These are phyloP conservation scores for Phengaris arion DNA, from an alignment of 2,888 invertebrate genomes.

Conservation along the genomic window DNA sequence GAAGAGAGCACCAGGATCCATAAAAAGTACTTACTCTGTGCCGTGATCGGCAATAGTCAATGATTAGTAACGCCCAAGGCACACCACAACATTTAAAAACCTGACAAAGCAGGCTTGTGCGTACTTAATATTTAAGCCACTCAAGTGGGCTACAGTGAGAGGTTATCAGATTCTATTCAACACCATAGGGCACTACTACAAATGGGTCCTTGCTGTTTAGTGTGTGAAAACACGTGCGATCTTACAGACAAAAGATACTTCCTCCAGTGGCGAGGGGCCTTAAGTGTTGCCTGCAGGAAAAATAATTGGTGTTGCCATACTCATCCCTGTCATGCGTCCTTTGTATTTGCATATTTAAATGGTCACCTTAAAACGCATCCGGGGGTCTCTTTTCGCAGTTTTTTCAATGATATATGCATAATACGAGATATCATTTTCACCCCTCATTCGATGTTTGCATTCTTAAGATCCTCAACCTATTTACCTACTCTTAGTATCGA, in stretches of 20 bases:
- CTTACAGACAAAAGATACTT: conserved; percentile 35
- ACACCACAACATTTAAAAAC: not conserved
- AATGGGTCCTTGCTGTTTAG: conserved; percentile 47
- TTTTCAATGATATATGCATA: not conserved
- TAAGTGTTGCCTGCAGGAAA: conserved; percentile 27
- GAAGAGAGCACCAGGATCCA: too few species aligned
- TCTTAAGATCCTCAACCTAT: too few species aligned
- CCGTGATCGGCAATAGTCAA: too few species aligned
- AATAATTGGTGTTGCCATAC: conserved; percentile 23
- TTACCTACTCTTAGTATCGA: too few species aligned
- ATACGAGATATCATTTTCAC: too few species aligned
- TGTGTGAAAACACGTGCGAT: conserved; percentile 41
- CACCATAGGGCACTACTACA: conserved; percentile 49
- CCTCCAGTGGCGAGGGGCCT: conserved; percentile 33
- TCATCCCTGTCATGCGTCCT: conserved; percentile 2
- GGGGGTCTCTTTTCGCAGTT: not conserved
- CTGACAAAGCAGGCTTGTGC: not conserved
- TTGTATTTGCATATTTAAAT: conserved; percentile 9
- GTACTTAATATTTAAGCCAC: conserved; percentile 4
- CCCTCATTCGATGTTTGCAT: too few species aligned
- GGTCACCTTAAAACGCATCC: not conserved
- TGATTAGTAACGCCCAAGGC: too few species aligned
- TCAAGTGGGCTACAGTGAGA: conserved; percentile 29
- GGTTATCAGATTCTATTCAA: conserved; percentile 57
- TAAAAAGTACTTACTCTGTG: too few species aligned